Evolutionary conservation across 2,797 vertebrate species (phyloP).

Genomic region (Pogonophryne albipinna): DNA sequence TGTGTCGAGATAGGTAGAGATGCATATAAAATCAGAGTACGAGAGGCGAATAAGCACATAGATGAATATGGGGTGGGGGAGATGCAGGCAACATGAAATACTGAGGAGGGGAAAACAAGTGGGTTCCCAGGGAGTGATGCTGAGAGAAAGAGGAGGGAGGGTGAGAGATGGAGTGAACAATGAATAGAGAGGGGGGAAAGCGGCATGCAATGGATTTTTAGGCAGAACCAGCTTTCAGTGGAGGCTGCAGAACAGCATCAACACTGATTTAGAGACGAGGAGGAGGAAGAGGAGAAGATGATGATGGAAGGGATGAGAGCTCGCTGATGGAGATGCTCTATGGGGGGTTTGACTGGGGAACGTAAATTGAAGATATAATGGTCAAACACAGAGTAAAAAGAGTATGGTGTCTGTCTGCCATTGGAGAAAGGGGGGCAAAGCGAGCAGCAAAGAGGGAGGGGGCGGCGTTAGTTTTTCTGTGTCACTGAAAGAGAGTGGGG

Average conservation of each 20-base stretch:
- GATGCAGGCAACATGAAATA: conserved; percentile 67
- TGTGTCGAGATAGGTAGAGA: conserved; percentile 58
- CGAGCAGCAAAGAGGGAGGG: conserved; percentile 61
- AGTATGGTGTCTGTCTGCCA: conserved; percentile 73
- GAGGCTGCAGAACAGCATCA: conserved; percentile 70
- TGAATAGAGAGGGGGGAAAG: conserved; percentile 64
- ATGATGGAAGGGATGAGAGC: conserved; percentile 57
- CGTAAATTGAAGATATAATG: conserved; percentile 48
- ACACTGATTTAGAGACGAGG: conserved; percentile 46
- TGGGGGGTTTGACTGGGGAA: conserved; percentile 28
- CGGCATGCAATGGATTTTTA: conserved; percentile 71
- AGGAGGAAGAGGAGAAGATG: conserved; percentile 42
- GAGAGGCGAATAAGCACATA: conserved; percentile 60
- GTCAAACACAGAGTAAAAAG: conserved; percentile 51
- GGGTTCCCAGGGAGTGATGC: conserved; percentile 78
- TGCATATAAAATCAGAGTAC: conserved; percentile 67
- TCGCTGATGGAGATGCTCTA: conserved; percentile 39
- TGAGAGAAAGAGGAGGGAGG: conserved; percentile 68
- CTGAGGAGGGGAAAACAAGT: conserved; percentile 55
- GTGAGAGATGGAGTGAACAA: conserved; percentile 70
- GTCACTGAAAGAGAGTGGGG: conserved; percentile 85
- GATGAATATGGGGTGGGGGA: conserved; percentile 62
- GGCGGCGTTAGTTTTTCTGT: conserved; percentile 84
- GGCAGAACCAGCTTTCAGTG: conserved; percentile 71
- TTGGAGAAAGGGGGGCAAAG: conserved; percentile 65